Evolutionary conservation across 2,113 vertebrate genomes (phyloP), one percentile per base, ranked within the genome.

Genomic region (Campylorhamphus procurvoides): DNA sequence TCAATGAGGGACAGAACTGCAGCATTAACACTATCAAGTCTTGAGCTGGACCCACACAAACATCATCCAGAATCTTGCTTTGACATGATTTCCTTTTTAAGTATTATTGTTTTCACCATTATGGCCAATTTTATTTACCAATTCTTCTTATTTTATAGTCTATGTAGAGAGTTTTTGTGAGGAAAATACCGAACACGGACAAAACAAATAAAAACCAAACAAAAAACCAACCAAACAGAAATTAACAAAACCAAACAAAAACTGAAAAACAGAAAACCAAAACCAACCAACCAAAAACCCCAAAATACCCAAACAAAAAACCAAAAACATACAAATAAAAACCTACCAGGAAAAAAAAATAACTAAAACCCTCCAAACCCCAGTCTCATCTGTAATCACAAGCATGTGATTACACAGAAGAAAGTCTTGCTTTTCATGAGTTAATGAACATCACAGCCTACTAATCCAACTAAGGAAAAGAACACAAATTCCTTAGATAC

Each of bases 331-430:
- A 60, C 15, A 60, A 27, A 20, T 46, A 46, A n/a, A 58, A 22
- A 58, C 55, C 13, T 31, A 58, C 12, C 10, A 42, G 31, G 13
- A 40, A 12, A 40, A 40, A 64, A 39, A 64, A 52, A 3, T 10
- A 50, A 44, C 28, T 39, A 59, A 59, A 29, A 2, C 7, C 3
- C n/a, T n/a, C 37, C 37, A 33, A n/a, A 53, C 22, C 8, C 4
- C 1, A 76, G 73, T 63, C 67, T 90, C 4, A 3, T 35, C 18
- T 66, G 50, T 63, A 67, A 89, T 91, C 50, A 81, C 31, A 84
- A 72, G 77, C 84, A 95, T 75, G 77, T 94, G 85, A 94, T 76
- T 79, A 83, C 53, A 82, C 33, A 88, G 72, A 93, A 92, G 33
- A 82, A 89, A 93, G 44, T 35, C 87, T 91, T 86, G 29, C 67